A percentile compares a stretch with the other conserved stretches of the same genome.
These are phyloP conservation scores for Eudemis profundana DNA, from an alignment of 2,888 invertebrate species.

Conservation along the genomic window DNA sequence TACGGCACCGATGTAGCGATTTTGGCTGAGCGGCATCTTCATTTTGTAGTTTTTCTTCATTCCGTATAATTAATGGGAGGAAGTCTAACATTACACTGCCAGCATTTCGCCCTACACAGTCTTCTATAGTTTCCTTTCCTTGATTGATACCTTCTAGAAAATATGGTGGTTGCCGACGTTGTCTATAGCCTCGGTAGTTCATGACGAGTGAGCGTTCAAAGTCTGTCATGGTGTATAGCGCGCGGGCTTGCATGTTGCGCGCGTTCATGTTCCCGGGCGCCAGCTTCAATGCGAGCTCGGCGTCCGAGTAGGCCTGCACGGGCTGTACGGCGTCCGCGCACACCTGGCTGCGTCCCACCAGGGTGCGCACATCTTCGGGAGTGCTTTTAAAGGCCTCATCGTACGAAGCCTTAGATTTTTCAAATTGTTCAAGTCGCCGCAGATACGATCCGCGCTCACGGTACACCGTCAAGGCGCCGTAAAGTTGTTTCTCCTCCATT, in stretches of 20 bases:
- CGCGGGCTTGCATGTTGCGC: slow-evolving; percentile 76
- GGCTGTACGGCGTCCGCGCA: slow-evolving; percentile 77
- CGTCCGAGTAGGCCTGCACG: slow-evolving; percentile 74
- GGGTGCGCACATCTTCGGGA: slow-evolving; percentile 70
- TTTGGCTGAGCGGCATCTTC: slow-evolving; percentile 61
- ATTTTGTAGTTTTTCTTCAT: slow-evolving; percentile 57
- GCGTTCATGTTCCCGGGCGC: slow-evolving; percentile 76
- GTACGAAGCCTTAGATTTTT: slow-evolving; percentile 74
- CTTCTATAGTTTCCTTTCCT: slow-evolving; percentile 78
- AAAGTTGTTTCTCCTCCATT: slow-evolving; percentile 76
- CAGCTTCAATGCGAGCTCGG: slow-evolving; percentile 74
- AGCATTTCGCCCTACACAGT: slow-evolving; percentile 76
- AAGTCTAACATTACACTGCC: slow-evolving; percentile 77
- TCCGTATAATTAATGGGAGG: slow-evolving; percentile 72
- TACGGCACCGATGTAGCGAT: slow-evolving; percentile 67
- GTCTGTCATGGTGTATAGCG: slow-evolving; percentile 79
- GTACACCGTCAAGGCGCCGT: slow-evolving; percentile 74
- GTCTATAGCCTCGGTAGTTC: slow-evolving; percentile 71
- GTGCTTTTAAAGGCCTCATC: slow-evolving; percentile 71
- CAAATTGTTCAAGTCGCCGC: slow-evolving; percentile 76
- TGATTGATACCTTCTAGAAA: slow-evolving; percentile 80
- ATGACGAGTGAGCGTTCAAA: slow-evolving; percentile 79
- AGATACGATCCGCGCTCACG: slow-evolving; percentile 76
- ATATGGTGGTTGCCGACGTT: slow-evolving; percentile 73
- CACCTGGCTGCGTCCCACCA: slow-evolving; percentile 76